Evolutionary conservation across 2,113 vertebrate species (phyloP).

Genomic region (Chelonoidis abingdonii): DNA sequence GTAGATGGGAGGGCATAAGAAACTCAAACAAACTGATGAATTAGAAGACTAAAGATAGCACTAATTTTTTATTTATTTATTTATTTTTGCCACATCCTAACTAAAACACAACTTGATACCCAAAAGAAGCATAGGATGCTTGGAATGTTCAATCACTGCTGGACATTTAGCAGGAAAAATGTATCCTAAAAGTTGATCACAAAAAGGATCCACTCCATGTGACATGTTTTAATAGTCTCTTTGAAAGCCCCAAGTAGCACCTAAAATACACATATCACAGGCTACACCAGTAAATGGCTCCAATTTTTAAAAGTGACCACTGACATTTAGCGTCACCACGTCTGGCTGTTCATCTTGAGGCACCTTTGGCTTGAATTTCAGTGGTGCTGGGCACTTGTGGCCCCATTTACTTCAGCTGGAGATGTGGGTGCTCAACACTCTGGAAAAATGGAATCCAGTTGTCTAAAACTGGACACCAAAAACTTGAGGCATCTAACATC

Average conservation of each 20-base stretch:
- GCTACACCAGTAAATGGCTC: neutral
- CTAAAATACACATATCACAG: neutral
- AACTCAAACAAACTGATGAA: neutral
- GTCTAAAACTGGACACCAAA: neutral
- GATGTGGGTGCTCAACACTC: neutral
- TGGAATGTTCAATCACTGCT: neutral
- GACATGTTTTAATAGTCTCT: neutral
- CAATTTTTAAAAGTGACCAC: neutral
- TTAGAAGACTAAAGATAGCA: neutral
- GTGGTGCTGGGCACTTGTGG: neutral
- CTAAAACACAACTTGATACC: neutral
- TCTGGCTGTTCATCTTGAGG: neutral
- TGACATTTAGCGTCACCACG: neutral
- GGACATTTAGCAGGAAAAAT: neutral
- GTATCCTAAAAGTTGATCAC: neutral
- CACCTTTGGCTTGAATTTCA: neutral
- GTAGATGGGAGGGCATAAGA: neutral
- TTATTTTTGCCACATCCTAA: neutral
- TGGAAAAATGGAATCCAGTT: neutral
- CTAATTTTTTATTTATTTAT: no score
- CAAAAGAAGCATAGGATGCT: neutral
- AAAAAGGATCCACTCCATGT: neutral
- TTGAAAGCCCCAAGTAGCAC: neutral
- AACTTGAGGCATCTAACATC: neutral
- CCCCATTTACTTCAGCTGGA: neutral